Percentiles rank a stretch among this genome's conserved stretches.
Evolutionary conservation across 2,797 vertebrate genomes (phyloP).

Genomic region (Thamnophis elegans): DNA sequence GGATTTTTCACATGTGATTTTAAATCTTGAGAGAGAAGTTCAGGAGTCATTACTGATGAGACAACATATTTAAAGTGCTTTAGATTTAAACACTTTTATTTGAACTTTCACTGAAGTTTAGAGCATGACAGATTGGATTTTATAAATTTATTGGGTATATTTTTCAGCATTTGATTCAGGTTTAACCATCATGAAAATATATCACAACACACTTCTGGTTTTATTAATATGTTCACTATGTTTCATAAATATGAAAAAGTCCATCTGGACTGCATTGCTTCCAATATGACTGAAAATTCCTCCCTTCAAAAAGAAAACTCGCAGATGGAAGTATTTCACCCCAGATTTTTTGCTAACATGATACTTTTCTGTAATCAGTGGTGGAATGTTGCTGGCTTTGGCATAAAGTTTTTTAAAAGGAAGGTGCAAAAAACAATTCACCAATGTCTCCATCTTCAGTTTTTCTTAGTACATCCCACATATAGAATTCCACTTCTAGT

Average conservation of each 20-base stretch:
- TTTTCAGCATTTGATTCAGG: neutral
- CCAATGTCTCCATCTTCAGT: neutral
- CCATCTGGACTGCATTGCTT: neutral
- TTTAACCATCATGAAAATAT: neutral
- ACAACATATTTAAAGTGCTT: neutral
- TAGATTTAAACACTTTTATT: neutral
- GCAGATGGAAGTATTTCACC: neutral
- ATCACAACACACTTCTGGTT: neutral
- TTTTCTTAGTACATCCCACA: neutral
- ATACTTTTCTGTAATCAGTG: too few species aligned
- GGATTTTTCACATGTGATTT: neutral
- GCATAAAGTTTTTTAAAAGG: too few species aligned
- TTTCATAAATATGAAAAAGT: neutral
- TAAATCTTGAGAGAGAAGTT: neutral
- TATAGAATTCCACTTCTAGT: neutral
- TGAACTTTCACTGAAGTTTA: neutral
- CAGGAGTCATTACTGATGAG: neutral
- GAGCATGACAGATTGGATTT: neutral
- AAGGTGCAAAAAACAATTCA: neutral
- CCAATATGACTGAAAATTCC: neutral
- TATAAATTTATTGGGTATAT: neutral
- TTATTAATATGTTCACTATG: neutral
- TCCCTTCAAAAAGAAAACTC: neutral
- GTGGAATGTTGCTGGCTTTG: neutral
- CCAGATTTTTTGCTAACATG: neutral